These are phyloP conservation scores for Lottia scabra DNA, from an alignment of 2,888 invertebrate genomes.

Conservation along the genomic window DNA sequence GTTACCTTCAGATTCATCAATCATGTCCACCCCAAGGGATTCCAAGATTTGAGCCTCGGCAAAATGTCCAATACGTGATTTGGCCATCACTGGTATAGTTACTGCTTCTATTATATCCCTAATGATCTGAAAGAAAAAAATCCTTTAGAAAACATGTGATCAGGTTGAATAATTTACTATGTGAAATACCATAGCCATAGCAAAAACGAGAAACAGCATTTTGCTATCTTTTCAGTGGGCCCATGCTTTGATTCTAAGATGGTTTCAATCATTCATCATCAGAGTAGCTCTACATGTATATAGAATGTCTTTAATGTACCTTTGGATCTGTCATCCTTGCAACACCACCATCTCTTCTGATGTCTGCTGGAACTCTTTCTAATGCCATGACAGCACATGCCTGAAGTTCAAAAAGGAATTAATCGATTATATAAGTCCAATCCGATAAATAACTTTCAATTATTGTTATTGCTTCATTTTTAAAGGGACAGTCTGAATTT, in stretches of 20 bases:
- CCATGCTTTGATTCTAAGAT: too few relatives aligned
- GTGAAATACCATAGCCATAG: too few relatives aligned
- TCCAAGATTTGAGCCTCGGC: conserved; percentile 66
- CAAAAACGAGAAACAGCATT: too few relatives aligned
- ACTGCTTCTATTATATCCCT: conserved; percentile 63
- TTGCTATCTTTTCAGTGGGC: too few relatives aligned
- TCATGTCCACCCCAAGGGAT: conserved; percentile 64
- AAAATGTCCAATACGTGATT: conserved; percentile 63
- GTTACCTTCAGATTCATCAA: conserved; percentile 66
- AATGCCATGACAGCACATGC: conserved; percentile 68
- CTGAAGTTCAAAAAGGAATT: conserved; percentile 33
- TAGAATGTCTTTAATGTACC: conserved; percentile 33
- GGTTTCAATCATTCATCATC: too few relatives aligned
- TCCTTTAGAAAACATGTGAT: too few relatives aligned
- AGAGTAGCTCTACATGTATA: too few relatives aligned
- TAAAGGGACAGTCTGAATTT: too few relatives aligned
- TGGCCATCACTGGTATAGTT: conserved; percentile 66
- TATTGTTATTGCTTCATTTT: too few relatives aligned
- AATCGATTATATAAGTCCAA: too few relatives aligned
- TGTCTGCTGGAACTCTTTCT: conserved; percentile 66
- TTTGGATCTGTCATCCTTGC: conserved; percentile 65
- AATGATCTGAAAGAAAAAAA: conserved; percentile 43
- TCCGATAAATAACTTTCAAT: too few relatives aligned
- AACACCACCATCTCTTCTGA: conserved; percentile 62
- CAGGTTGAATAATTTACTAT: too few relatives aligned